These are phyloP conservation scores for Agrotis ipsilon DNA, from an alignment of 2,888 invertebrate genomes.

Conservation along the genomic window DNA sequence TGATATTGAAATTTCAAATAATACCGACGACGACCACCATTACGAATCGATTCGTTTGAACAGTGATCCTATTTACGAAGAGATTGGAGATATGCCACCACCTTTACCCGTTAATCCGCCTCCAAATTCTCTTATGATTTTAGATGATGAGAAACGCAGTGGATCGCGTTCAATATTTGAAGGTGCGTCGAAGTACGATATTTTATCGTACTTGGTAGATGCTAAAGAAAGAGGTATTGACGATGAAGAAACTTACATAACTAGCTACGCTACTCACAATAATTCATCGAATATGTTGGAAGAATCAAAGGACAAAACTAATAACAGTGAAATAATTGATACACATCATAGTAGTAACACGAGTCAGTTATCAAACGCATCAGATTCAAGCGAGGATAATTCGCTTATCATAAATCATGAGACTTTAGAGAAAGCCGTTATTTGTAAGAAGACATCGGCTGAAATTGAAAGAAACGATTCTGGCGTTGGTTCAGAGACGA, in stretches of 20 bases:
- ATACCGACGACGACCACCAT: slow-evolving; percentile 93
- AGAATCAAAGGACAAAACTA: slow-evolving; percentile 91
- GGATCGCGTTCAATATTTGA: slow-evolving; percentile 94
- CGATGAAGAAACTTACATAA: slow-evolving; percentile 93
- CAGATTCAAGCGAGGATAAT: slow-evolving; percentile 96
- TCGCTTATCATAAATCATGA: slow-evolving; percentile 92
- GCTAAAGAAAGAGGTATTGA: slow-evolving; percentile 95
- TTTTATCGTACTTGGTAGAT: slow-evolving; percentile 96
- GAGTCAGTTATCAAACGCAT: slow-evolving; percentile 95
- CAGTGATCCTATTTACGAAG: slow-evolving; percentile 95
- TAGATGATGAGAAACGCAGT: slow-evolving; percentile 93
- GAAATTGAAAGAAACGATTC: slow-evolving; percentile 98
- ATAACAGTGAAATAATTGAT: slow-evolving; percentile 80
- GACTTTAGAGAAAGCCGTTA: slow-evolving; percentile 89
- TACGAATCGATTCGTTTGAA: slow-evolving; percentile 93
- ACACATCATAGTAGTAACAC: slow-evolving; percentile 92
- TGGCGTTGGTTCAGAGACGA: slow-evolving; percentile 97
- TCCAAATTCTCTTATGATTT: slow-evolving; percentile 92
- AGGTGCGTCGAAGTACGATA: slow-evolving; percentile 97
- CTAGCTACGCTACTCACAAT: slow-evolving; percentile 90
- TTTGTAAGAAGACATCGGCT: slow-evolving; percentile 92
- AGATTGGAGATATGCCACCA: slow-evolving; percentile 94
- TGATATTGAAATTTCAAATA: slow-evolving; percentile 92
- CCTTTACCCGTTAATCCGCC: slow-evolving; percentile 95
- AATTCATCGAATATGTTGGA: slow-evolving; percentile 89